Evolutionary conservation across 2,797 vertebrate genomes (phyloP).

Genomic region (Euthynnus affinis): DNA sequence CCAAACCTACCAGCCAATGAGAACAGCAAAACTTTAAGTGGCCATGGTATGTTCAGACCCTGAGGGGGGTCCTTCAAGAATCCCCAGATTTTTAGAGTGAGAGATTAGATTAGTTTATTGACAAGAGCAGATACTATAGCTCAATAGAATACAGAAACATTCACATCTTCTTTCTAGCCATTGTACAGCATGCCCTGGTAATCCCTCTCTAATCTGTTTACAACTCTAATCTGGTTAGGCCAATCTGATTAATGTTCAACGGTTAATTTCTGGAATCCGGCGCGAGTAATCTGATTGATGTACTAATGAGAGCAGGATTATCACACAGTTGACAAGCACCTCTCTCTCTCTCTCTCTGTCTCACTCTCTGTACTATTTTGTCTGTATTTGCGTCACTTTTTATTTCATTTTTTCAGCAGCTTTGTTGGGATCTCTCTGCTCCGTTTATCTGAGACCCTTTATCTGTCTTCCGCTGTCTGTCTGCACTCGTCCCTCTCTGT

Average conservation of each 20-base stretch:
- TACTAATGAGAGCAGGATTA: slow-evolving; percentile 67
- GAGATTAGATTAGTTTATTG: slow-evolving; percentile 2
- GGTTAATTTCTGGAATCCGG: slow-evolving; percentile 66
- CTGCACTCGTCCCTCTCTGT: slow-evolving; percentile 36
- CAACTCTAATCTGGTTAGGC: slow-evolving; percentile 73
- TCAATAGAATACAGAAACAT: slow-evolving; percentile 19
- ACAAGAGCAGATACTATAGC: slow-evolving; percentile 1
- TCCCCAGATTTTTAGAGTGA: neutral
- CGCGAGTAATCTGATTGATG: slow-evolving; percentile 66
- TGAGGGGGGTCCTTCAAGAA: neutral
- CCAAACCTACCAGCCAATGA: neutral
- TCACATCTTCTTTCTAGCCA: slow-evolving; percentile 11
- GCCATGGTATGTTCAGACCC: neutral
- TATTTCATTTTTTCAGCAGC: slow-evolving; percentile 20
- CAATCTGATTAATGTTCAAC: slow-evolving; percentile 69
- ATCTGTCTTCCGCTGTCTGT: slow-evolving; percentile 53
- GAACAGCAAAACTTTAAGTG: neutral
- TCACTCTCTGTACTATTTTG: neutral
- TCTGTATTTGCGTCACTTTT: slow-evolving; percentile 22
- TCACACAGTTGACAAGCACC: slow-evolving; percentile 51
- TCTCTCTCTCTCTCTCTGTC: slow-evolving; percentile 7
- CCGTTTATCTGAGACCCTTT: slow-evolving; percentile 50
- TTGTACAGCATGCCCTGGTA: slow-evolving; percentile 40
- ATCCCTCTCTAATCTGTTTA: slow-evolving; percentile 72
- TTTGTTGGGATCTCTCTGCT: slow-evolving; percentile 34